Evolutionary conservation across 2,797 vertebrate genomes (phyloP).

Genomic region (Paguma larvata): DNA sequence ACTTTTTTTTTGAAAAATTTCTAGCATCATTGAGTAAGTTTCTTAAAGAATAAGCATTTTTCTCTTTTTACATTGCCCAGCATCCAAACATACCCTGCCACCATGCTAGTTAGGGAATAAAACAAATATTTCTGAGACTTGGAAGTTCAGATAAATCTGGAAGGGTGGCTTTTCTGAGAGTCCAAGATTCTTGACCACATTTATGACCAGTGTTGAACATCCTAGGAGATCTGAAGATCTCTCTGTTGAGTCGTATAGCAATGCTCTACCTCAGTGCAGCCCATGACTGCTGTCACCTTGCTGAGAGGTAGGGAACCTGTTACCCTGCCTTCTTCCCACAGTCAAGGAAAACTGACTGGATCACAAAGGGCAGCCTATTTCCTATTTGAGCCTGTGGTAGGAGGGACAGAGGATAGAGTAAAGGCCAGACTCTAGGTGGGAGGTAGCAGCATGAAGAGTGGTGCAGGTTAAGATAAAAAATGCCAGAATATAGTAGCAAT

Average conservation of each 20-base stretch:
- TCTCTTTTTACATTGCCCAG: neutral
- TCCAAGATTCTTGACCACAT: conserved; percentile 9
- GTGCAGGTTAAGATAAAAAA: conserved; percentile 62
- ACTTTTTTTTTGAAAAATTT: conserved; percentile 50
- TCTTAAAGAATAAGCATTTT: conserved; percentile 49
- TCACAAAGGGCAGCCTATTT: conserved; percentile 38
- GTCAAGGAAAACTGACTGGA: conserved; percentile 21
- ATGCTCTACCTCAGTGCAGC: neutral
- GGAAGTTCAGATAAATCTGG: conserved; percentile 23
- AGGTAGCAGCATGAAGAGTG: neutral
- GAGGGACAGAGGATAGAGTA: neutral
- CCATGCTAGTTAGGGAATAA: conserved; percentile 43
- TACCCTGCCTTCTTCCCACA: conserved; percentile 26
- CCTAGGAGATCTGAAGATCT: neutral
- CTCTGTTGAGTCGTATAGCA: conserved; percentile 11
- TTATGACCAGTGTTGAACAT: conserved; percentile 31
- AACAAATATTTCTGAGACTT: conserved; percentile 32
- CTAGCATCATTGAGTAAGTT: conserved; percentile 26
- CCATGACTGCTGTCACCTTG: neutral
- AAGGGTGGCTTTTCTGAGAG: conserved; percentile 49
- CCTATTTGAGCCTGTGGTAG: neutral
- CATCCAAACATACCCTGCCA: neutral
- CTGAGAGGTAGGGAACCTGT: neutral
- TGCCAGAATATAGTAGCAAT: neutral
- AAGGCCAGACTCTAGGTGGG: conserved; percentile 26